Percentiles rank a stretch among this genome's conserved stretches.
phyloP scores from a whole-genome alignment of 2,888 invertebrate genomes.

The Drosophila crucigera region DNA sequence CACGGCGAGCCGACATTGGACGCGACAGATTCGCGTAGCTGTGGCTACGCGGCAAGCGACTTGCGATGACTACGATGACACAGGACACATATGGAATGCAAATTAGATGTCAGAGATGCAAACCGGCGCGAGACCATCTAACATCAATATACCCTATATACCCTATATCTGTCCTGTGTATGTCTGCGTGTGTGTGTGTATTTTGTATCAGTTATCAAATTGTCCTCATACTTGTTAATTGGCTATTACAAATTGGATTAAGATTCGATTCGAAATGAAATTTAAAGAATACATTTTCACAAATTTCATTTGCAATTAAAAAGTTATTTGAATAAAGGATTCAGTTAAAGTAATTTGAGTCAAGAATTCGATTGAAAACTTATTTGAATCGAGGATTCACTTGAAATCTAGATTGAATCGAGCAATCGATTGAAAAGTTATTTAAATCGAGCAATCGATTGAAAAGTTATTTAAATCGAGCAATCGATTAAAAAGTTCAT shows the following conservation, averaged over 20 bases:
- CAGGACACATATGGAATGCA: conserved; percentile 61
- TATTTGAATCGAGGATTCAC: background rate
- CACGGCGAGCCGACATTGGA: conserved; percentile 31
- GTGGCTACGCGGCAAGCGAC: conserved; percentile 52
- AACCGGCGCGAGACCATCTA: conserved; percentile 28
- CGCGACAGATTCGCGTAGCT: conserved; percentile 21
- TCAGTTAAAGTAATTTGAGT: background rate
- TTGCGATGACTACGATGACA: conserved; percentile 71
- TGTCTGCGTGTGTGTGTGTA: background rate
- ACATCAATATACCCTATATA: background rate
- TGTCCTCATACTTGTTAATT: background rate
- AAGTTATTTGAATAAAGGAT: background rate
- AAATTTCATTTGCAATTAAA: background rate
- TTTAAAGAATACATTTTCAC: background rate
- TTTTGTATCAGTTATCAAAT: background rate
- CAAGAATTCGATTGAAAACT: background rate
- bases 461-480: background rate
- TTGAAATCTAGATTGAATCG: background rate
- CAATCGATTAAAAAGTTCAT: background rate
- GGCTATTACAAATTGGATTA: background rate
- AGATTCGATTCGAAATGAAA: background rate
- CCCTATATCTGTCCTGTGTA: background rate
- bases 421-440: background rate
- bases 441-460: background rate
- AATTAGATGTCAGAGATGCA: conserved; percentile 72